Evolutionary conservation across 2,888 invertebrate genomes (phyloP).

Genomic region (Agonopterix alstromeriana): DNA sequence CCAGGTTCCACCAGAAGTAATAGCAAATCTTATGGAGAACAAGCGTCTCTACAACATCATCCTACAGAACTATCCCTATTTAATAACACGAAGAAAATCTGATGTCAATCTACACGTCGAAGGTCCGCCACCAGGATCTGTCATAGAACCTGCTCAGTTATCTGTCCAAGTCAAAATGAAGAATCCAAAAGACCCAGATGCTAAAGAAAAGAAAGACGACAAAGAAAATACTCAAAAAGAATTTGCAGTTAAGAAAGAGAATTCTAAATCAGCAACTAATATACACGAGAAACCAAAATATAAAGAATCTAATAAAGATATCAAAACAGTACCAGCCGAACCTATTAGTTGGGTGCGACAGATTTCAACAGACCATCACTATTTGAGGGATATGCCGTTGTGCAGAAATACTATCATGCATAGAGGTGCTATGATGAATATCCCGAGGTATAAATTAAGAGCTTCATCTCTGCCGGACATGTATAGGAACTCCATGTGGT

Average conservation of each 20-base stretch:
- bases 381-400: slow-evolving; percentile 81
- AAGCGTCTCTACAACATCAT: slow-evolving; percentile 81
- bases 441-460: slow-evolving; percentile 85
- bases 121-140: slow-evolving; percentile 14
- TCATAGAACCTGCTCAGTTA: slow-evolving; percentile 42
- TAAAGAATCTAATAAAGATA: slow-evolving; percentile 15
- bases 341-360: slow-evolving; percentile 56
- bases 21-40: slow-evolving; percentile 80
- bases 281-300: slow-evolving; percentile 6
- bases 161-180: slow-evolving; percentile 38
- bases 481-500: slow-evolving; percentile 88
- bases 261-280: background rate
- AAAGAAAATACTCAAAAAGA: slow-evolving; percentile 16
- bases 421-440: slow-evolving; percentile 89
- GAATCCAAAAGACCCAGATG: slow-evolving; percentile 21
- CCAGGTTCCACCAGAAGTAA: slow-evolving; percentile 83
- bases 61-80: slow-evolving; percentile 82
- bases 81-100: slow-evolving; percentile 78
- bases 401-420: slow-evolving; percentile 90
- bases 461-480: slow-evolving; percentile 95
- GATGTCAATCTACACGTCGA: slow-evolving; percentile 71
- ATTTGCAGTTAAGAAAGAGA: slow-evolving; percentile 7
- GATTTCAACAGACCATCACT: slow-evolving; percentile 78
- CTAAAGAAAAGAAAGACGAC: slow-evolving; percentile 13
- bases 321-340: slow-evolving; percentile 12